These are phyloP conservation scores for Anthopleura xanthogrammica DNA, from an alignment of 92 coral and sea anemone species.

Conservation along the genomic window DNA sequence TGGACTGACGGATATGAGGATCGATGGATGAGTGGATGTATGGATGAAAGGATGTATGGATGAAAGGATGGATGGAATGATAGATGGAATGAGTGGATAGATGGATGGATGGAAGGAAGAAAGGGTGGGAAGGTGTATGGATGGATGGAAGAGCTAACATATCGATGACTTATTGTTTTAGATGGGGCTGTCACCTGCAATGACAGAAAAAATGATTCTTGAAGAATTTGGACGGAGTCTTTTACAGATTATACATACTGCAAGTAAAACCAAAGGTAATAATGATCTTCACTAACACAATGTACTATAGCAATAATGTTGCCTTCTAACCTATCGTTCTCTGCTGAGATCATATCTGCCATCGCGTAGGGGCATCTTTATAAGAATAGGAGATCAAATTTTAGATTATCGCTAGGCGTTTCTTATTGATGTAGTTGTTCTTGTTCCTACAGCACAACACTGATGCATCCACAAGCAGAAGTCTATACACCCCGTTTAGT, in stretches of 20 bases:
- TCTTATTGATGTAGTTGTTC: background rate
- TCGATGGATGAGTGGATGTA: no score
- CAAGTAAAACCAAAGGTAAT: conserved; percentile 85
- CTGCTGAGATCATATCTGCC: background rate
- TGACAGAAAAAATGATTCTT: conserved; percentile 81
- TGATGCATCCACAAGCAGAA: background rate
- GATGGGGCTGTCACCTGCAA: conserved; percentile 65
- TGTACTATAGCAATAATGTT: no score
- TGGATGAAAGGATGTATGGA: no score
- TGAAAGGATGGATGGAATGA: no score
- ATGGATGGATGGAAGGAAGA: background rate
- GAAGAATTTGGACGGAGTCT: conserved; percentile 97
- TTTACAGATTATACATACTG: conserved; percentile 88
- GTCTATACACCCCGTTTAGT: background rate
- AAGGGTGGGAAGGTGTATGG: background rate
- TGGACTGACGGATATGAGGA: no score
- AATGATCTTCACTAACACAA: background rate
- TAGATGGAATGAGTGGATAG: no score
- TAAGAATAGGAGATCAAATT: no score
- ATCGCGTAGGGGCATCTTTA: background rate
- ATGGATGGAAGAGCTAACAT: background rate
- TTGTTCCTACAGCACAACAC: background rate
- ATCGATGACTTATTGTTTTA: conserved; percentile 1
- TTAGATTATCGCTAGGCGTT: background rate
- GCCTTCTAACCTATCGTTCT: no score